Conservation (phyloP, 2,888 invertebrate species). For the Macaria liturata region DNA sequence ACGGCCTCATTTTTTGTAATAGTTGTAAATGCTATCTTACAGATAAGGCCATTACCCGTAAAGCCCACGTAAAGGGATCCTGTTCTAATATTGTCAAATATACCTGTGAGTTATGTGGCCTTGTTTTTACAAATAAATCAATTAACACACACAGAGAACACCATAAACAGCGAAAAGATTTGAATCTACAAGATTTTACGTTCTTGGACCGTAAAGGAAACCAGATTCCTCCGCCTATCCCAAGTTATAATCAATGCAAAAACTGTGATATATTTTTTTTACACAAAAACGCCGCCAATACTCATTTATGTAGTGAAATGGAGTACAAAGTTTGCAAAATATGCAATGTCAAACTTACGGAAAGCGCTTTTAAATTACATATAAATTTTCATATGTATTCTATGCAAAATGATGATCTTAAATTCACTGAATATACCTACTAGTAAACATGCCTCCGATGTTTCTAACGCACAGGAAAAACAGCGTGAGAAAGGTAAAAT, state of each 20-base stretch:
- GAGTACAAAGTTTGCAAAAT: slow-evolving; percentile 50
- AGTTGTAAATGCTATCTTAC: slow-evolving; percentile 57
- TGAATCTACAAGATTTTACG: slow-evolving; percentile 54
- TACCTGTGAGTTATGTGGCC: slow-evolving; percentile 58
- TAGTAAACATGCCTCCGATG: too few species aligned
- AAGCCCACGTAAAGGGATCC: slow-evolving; percentile 43
- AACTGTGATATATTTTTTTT: slow-evolving; percentile 56
- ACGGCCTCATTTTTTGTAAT: slow-evolving; percentile 48
- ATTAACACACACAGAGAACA: slow-evolving; percentile 47
- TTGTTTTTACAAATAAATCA: slow-evolving; percentile 48
- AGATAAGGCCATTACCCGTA: slow-evolving; percentile 31
- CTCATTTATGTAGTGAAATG: slow-evolving; percentile 51
- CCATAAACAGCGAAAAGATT: slow-evolving; percentile 44
- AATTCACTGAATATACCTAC: too few species aligned
- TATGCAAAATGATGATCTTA: slow-evolving; percentile 10
- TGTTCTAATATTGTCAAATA: slow-evolving; percentile 46
- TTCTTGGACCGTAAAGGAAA: slow-evolving; percentile 56
- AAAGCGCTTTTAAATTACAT: slow-evolving; percentile 57
- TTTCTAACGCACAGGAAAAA: too few species aligned
- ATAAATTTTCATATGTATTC: slow-evolving; percentile 59
- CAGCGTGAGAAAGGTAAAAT: too few species aligned
- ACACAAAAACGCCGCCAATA: slow-evolving; percentile 41
- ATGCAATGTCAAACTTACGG: slow-evolving; percentile 55
- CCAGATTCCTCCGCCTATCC: slow-evolving; percentile 56
- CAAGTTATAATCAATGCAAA: slow-evolving; percentile 57